Evolutionary conservation across 2,113 vertebrate species (phyloP).

Genomic region (Poicephalus gulielmi): DNA sequence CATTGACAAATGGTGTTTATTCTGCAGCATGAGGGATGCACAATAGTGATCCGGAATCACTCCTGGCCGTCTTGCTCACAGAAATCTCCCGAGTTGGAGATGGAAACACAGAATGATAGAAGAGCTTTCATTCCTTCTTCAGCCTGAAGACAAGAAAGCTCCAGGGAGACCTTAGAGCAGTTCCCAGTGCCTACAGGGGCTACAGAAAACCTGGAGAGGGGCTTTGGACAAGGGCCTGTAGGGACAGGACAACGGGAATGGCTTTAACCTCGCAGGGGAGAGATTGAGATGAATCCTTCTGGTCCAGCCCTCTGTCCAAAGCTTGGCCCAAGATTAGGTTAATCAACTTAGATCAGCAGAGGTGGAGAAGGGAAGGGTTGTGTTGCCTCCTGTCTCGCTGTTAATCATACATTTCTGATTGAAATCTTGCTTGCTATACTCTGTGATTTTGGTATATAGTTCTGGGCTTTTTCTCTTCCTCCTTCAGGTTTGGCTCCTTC

Average conservation of each 20-base stretch:
- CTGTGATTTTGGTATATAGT: conserved; percentile 79
- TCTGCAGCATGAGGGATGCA: background rate
- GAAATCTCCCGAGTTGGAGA: background rate
- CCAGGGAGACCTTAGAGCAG: background rate
- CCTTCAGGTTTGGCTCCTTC: conserved; percentile 98
- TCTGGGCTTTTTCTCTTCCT: conserved; percentile 90
- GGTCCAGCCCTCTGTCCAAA: background rate
- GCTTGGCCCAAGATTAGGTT: too few species aligned
- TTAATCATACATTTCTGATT: conserved; percentile 35
- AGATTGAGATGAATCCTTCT: background rate
- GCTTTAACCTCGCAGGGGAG: background rate
- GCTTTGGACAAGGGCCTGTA: background rate
- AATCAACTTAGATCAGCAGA: background rate
- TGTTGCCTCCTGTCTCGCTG: conserved; percentile 41
- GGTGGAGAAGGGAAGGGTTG: background rate
- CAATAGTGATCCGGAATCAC: background rate
- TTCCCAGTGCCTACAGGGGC: background rate
- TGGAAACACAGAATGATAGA: background rate
- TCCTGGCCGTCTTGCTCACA: background rate
- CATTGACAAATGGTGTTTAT: background rate
- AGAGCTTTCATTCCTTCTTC: background rate
- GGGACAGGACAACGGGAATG: background rate
- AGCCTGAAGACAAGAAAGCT: background rate
- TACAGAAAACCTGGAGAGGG: background rate
- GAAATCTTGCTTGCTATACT: conserved; percentile 70